Percentiles rank a stretch among this genome's conserved stretches.
phyloP scores from a whole-genome alignment of 2,888 invertebrate species.

The Dendrolimus houi region DNA sequence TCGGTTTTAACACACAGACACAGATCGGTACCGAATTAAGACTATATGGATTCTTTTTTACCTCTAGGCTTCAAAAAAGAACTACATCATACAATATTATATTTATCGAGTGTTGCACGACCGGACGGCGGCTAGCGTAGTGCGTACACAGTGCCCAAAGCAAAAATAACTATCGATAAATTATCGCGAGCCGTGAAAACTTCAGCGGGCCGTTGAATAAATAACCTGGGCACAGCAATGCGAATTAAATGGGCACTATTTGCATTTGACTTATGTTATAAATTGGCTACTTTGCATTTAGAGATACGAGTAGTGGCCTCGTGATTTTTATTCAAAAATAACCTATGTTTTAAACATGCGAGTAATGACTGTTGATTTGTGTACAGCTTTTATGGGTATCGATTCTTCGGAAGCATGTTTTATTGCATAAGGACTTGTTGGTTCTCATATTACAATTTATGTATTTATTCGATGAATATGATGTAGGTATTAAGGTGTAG shows the following conservation, averaged over 20 bases:
- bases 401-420: too few relatives aligned
- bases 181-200: constrained; percentile 28
- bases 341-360: background rate
- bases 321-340: background rate
- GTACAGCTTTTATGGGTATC: background rate
- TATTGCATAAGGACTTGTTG: too few relatives aligned
- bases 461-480: too few relatives aligned
- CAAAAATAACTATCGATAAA: constrained; percentile 29
- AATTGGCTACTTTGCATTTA: constrained; percentile 7
- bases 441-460: background rate
- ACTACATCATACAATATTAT: too few relatives aligned
- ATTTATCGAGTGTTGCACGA: constrained; percentile 4
- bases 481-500: too few relatives aligned
- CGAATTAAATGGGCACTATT: constrained; percentile 31
- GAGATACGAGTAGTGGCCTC: background rate
- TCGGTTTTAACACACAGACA: too few relatives aligned
- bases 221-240: constrained; percentile 21
- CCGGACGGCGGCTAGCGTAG: constrained; percentile 5
- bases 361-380: background rate
- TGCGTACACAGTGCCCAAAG: constrained; percentile 13
- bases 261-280: constrained; percentile 17
- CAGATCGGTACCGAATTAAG: too few relatives aligned
- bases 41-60: too few relatives aligned
- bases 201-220: constrained; percentile 30
- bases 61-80: too few relatives aligned